Base-by-base conservation (phyloP, 2,888 invertebrate genomes). In the Trachelus iudaicus region DNA sequence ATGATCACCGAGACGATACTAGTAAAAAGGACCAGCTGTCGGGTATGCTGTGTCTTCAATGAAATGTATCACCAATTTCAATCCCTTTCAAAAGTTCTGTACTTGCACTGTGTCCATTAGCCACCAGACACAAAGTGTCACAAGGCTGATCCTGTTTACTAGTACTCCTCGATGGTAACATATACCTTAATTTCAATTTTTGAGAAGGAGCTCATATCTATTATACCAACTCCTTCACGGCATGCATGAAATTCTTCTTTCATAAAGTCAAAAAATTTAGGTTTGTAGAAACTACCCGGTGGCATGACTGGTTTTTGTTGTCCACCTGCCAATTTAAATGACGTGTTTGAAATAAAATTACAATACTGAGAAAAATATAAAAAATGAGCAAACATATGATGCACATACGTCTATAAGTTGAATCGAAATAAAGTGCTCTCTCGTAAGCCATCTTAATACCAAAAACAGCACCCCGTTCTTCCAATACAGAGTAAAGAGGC, bases 121-220 rank as follows among this genome's bases (percentile, higher is more conserved):
- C 4, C 15, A 40, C 4, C 1, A 15, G 15, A 15, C 40, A 40
- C 40, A 40, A 40, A 13, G 4, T 40, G 1, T 6, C 4, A 15
- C 13, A 15, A 15, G 15, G 15, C 15, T 40, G 6, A 4, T 15
- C 40, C 15, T 40, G 1, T 15, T 15, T 40, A 40, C 40, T 15
- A 15, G 40, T 40, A 40, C 40, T 40, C 6, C 15, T 40, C 40
- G 40, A 4, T 40, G 6, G 2, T 34, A 11, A 77, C 75, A 86
- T 90, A 89, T 91, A 95, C 95, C 91, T 94, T 94, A 75, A 96
- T 93, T 91, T 95, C 94, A 85, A 95, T 95, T 91, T 96, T 96
- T 15, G 95, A 94, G 91, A 96, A 96, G 6, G 95, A 95, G 69
- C 95, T 95, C 95, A 96, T 95, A 87, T 96, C 96, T 82, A 96